Base-by-base conservation (phyloP, 2,113 vertebrate genomes). In the Piliocolobus tephrosceles region DNA sequence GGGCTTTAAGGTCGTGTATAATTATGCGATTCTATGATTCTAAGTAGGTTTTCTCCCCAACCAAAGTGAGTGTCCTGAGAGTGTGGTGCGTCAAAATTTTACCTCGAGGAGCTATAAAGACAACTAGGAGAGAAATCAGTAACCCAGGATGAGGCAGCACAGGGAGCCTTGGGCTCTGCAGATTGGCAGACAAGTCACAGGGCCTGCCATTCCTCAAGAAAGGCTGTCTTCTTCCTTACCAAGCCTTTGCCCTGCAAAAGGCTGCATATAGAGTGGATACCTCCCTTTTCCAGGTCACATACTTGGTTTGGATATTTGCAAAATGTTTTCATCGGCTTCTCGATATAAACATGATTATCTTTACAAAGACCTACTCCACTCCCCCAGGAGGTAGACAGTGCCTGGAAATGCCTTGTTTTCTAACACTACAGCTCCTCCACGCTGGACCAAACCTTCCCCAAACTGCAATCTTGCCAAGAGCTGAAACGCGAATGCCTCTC, bases 291-390 rank as follows among this genome's bases (percentile, higher is more conserved):
- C 18, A 55, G 43, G 38, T 79, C n/a, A 47, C 78, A 47, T 43
- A 25, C 68, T 40, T 89, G 83, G 20, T 58, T 58, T 61, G 22
- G 57, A 52, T 85, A 57, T 72, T 96, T 90, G 76, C 6, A 66
- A 89, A 93, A 81, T 58, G 25, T 78, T 97, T 75, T 86, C 81
- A 50, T 84, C n/a, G 55, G 64, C 43, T 79, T 78, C 79, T 90
- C 73, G 52, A 23, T 79, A 75, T 83, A 50, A 84, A 66, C 14
- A 47, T 55, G 22, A 20, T 43, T 86, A 4, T 58, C 8, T 73
- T 85, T n/a, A 40, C 47, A 66, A 96, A 82, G 45, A 76, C 43
- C 50, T 18, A 22, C 43, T 92, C 32, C 7, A 22, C 14, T 82
- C 25, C 55, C 40, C 1, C 27, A 87, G 43, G 38, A 81, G 8